phyloP scores from a whole-genome alignment of 2,888 invertebrate genomes.

The Gastrophysa polygoni region DNA sequence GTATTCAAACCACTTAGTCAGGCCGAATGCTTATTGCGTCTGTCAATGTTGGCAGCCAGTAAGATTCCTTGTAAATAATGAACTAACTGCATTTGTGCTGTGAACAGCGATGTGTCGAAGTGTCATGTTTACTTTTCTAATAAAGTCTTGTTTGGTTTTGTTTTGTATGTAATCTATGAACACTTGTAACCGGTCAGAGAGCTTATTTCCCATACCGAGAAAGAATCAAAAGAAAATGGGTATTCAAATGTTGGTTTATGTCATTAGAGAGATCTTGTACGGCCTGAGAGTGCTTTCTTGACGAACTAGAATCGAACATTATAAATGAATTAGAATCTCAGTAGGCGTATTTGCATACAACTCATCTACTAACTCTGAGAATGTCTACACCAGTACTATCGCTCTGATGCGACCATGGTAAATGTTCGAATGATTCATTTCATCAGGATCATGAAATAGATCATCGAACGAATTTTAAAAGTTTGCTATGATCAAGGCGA shows the following conservation, averaged over 20 bases:
- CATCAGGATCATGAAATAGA: too few species aligned
- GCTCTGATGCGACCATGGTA: too few species aligned
- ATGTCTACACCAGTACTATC: too few species aligned
- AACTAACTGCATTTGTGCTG: conserved; percentile 34
- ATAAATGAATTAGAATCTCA: neutral
- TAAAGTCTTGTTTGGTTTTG: conserved; percentile 31
- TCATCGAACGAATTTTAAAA: too few species aligned
- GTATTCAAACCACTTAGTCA: conserved; percentile 33
- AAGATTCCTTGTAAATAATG: conserved; percentile 31
- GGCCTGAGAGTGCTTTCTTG: conserved; percentile 26
- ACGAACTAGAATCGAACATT: neutral
- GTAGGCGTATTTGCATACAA: neutral
- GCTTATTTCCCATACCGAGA: conserved; percentile 27
- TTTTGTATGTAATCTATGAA: conserved; percentile 25
- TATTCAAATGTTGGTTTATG: conserved; percentile 28
- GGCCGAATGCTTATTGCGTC: conserved; percentile 24
- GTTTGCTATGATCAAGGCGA: too few species aligned
- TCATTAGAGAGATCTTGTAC: conserved; percentile 22
- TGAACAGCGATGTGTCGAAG: conserved; percentile 29
- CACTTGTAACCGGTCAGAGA: conserved; percentile 25
- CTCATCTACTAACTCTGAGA: neutral
- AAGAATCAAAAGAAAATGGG: conserved; percentile 26
- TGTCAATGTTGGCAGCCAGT: conserved; percentile 33
- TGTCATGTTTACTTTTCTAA: conserved; percentile 33
- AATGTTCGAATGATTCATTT: too few species aligned